Percentiles rank a stretch among this genome's conserved stretches.
Evolutionary conservation across 1,140 invertebrate genomes (phyloP).

Genomic region (Drosophila athabasca): DNA sequence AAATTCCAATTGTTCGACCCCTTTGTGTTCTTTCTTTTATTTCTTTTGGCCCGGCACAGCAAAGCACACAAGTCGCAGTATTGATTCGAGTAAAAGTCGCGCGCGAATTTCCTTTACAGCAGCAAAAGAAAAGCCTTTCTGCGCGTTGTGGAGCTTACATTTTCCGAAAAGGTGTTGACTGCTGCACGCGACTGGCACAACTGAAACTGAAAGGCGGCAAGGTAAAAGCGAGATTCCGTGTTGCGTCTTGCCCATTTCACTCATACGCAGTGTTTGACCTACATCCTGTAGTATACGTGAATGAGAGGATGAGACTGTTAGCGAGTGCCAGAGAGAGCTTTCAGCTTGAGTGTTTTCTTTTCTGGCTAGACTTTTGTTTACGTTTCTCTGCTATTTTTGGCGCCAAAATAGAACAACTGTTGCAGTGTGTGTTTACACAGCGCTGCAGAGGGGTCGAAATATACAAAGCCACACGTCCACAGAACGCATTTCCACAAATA

Average conservation of each 20-base stretch:
- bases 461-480: neutral
- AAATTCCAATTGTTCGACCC: slow-evolving; percentile 44
- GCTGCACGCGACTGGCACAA: slow-evolving; percentile 57
- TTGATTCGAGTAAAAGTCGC: slow-evolving; percentile 52
- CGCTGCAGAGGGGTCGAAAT: neutral
- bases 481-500: neutral
- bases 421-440: slow-evolving; percentile 49
- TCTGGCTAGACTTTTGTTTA: slow-evolving; percentile 52
- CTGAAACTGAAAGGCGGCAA: slow-evolving; percentile 45
- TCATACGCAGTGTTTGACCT: slow-evolving; percentile 74
- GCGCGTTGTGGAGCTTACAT: slow-evolving; percentile 15
- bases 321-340: slow-evolving; percentile 42
- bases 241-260: slow-evolving; percentile 39
- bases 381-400: slow-evolving; percentile 73
- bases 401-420: slow-evolving; percentile 77
- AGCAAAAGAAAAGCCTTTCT: slow-evolving; percentile 2
- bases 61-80: slow-evolving; percentile 34
- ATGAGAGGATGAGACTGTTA: slow-evolving; percentile 1
- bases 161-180: slow-evolving; percentile 23
- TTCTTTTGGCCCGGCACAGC: slow-evolving; percentile 2
- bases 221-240: slow-evolving; percentile 17
- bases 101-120: slow-evolving; percentile 52
- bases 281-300: slow-evolving; percentile 41
- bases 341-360: slow-evolving; percentile 2
- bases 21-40: slow-evolving; percentile 29